Conservation (phyloP, 2,113 vertebrate genomes). For the Miniopterus natalensis region DNA sequence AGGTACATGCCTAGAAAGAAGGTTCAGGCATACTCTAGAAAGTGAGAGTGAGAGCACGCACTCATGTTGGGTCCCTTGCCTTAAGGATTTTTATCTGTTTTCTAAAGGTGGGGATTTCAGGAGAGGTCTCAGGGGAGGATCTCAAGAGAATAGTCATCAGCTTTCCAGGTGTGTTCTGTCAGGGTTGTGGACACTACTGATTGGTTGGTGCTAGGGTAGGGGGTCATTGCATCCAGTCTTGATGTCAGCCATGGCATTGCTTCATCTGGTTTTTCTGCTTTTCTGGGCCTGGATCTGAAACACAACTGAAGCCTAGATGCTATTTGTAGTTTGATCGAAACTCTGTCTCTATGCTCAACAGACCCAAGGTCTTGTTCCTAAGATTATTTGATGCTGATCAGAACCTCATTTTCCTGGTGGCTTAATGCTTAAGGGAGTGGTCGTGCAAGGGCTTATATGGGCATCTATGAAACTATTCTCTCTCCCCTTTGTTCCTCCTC, state of each 20-base stretch:
- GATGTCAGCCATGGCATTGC: too few species aligned
- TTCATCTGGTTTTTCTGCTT: too few species aligned
- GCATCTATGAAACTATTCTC: background rate
- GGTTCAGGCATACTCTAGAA: background rate
- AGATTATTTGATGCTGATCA: too few species aligned
- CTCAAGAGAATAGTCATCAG: background rate
- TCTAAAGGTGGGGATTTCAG: background rate
- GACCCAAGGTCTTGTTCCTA: too few species aligned
- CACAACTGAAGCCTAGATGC: background rate
- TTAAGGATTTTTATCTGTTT: background rate
- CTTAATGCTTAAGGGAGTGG: background rate
- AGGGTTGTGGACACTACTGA: background rate
- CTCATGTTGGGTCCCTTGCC: background rate
- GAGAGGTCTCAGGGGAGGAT: background rate
- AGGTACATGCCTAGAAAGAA: background rate
- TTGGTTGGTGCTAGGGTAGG: background rate
- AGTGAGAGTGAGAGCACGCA: too few species aligned
- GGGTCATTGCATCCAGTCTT: background rate
- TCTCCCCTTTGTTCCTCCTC: background rate
- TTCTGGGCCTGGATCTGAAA: background rate
- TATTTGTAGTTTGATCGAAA: too few species aligned
- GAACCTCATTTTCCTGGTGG: background rate
- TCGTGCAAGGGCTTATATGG: background rate
- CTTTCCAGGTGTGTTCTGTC: background rate
- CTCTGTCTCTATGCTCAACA: too few species aligned